These are phyloP conservation scores for Cenopis cana DNA, from an alignment of 2,888 invertebrate genomes.

Conservation along the genomic window DNA sequence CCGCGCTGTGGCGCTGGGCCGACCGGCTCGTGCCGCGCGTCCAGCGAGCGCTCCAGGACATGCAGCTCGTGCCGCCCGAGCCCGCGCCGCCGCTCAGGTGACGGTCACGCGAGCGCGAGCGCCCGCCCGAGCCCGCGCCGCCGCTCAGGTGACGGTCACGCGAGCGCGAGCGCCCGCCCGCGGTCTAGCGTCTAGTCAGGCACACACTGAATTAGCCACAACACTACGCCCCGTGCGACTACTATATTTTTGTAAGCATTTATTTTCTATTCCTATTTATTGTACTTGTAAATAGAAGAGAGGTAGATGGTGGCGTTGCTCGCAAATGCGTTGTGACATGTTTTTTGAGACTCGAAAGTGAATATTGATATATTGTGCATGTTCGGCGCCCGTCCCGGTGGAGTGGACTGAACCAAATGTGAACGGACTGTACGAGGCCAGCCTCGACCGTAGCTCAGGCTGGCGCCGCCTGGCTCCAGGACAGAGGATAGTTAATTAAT, in stretches of 20 bases:
- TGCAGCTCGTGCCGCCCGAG: constrained; percentile 88
- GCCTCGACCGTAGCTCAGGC: background rate
- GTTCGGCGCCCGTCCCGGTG: constrained; percentile 1
- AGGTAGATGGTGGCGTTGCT: constrained; percentile 13
- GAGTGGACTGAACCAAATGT: constrained; percentile 6
- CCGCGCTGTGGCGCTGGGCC: constrained; percentile 95
- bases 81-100: constrained; percentile 53
- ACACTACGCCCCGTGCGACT: constrained; percentile 24
- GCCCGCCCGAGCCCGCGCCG: constrained; percentile 66
- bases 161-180: constrained; percentile 45
- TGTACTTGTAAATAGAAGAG: constrained; percentile 35
- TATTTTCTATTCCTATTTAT: constrained; percentile 43
- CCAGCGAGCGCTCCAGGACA: constrained; percentile 87
- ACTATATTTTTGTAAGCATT: constrained; percentile 42
- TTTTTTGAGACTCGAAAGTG: constrained; percentile 16
- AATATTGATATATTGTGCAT: constrained; percentile 16
- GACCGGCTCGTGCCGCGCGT: constrained; percentile 89
- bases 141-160: constrained; percentile 29
- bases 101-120: constrained; percentile 69
- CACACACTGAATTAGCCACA: constrained; percentile 20
- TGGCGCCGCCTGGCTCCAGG: background rate
- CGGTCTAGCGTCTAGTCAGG: constrained; percentile 39
- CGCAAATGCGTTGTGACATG: constrained; percentile 5
- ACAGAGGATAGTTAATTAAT: constrained; percentile 17
- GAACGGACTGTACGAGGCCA: constrained; percentile 5